phyloP scores from a whole-genome alignment of 2,797 vertebrate species.

The Lepus oiostolus region DNA sequence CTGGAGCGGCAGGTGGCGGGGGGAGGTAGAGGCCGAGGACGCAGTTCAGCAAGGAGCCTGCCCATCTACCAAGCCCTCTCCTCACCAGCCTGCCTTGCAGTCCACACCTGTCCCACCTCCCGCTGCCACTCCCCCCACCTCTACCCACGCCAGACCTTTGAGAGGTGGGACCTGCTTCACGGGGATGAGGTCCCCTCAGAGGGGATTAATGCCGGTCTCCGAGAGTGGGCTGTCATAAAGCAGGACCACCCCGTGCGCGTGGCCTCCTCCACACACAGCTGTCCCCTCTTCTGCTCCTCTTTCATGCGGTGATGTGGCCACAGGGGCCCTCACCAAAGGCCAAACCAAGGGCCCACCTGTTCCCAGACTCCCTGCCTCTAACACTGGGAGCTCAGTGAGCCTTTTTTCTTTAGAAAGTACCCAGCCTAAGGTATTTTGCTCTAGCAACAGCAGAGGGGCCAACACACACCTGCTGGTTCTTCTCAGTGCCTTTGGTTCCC shows the following conservation, averaged over 20 bases:
- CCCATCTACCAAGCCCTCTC: background rate
- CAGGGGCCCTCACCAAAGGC: background rate
- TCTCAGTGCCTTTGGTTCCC: background rate
- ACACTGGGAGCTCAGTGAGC: background rate
- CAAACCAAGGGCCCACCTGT: background rate
- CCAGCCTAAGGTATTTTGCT: background rate
- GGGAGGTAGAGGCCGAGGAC: background rate
- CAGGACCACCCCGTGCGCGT: too few relatives aligned
- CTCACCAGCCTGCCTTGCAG: background rate
- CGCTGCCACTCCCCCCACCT: background rate
- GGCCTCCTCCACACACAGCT: background rate
- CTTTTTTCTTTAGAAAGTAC: background rate
- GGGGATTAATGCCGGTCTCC: background rate
- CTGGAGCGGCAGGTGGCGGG: constrained; percentile 85
- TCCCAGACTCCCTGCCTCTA: background rate
- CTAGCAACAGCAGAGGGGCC: background rate
- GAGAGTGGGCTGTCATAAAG: background rate
- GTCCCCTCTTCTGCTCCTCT: background rate
- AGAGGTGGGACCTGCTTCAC: background rate
- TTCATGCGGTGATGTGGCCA: background rate
- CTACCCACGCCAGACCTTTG: background rate
- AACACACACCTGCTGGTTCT: too few relatives aligned
- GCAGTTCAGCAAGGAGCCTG: background rate
- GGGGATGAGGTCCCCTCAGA: background rate
- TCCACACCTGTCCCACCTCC: background rate